These are phyloP conservation scores for Morpho achilles DNA, from an alignment of 2,888 invertebrate species.

Conservation along the genomic window DNA sequence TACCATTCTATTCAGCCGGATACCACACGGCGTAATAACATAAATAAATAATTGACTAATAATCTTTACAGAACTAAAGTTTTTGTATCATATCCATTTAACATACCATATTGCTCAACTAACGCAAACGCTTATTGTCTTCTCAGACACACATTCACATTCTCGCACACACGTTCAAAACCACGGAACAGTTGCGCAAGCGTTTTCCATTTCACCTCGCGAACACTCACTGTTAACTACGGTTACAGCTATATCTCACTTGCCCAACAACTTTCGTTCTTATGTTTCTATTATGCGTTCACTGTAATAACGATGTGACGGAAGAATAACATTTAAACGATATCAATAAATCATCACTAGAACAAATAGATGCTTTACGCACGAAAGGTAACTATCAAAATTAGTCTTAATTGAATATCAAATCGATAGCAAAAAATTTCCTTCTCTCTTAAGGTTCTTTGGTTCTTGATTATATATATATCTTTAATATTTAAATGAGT, in stretches of 20 bases:
- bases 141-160: slow-evolving; percentile 16
- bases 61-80: background rate
- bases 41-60: too few relatives aligned
- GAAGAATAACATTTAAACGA: background rate
- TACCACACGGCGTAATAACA: too few relatives aligned
- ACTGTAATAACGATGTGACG: slow-evolving; percentile 4
- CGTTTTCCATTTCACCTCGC: slow-evolving; percentile 72
- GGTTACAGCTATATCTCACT: slow-evolving; percentile 25
- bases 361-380: too few relatives aligned
- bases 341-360: too few relatives aligned
- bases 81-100: slow-evolving; percentile 4
- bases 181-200: slow-evolving; percentile 60
- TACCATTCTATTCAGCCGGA: too few relatives aligned
- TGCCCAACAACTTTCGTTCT: slow-evolving; percentile 26
- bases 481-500: too few relatives aligned
- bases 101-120: slow-evolving; percentile 17
- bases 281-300: slow-evolving; percentile 15
- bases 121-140: slow-evolving; percentile 15
- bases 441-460: too few relatives aligned
- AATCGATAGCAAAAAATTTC: too few relatives aligned
- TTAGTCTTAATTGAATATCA: too few relatives aligned
- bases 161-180: slow-evolving; percentile 16
- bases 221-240: slow-evolving; percentile 22
- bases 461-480: too few relatives aligned
- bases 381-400: too few relatives aligned